Base-by-base conservation (phyloP, 37 sponge, comb jelly and placozoan genomes). In the Diacarnus erythraeanus region DNA sequence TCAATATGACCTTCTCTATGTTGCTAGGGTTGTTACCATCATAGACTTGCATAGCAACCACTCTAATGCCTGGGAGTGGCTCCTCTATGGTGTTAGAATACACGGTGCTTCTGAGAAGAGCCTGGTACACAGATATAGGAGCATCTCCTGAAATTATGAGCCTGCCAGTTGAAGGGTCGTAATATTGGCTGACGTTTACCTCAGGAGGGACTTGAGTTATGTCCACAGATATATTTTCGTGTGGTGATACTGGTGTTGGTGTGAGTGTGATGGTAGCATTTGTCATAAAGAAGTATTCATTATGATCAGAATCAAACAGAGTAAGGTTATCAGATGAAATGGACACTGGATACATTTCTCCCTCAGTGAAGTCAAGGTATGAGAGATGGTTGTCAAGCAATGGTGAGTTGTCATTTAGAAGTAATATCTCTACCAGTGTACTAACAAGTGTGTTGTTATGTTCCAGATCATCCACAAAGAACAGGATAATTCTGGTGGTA, bases 271-370 rank as follows among this genome's bases (percentile, higher is more conserved):
- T 64, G 2, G 70, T 84, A 42, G 86, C 90, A 38, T 74, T 72
- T 29, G 69, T 61, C 34, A 96, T 96, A 59, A 65, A 80, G 76
- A 92, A 96, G 84, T 64, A 96, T 31, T 87, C 90, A 29, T 92
- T 96, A 69, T 96, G 93, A 43, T 96, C 96, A 6, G 56, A 23
- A 60, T 96, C 96, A 23, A 84, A 78, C 18, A 96, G 82, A 21
- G 83, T 80, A 20, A 92, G 87, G 38, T 80, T 64, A 17, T 64
- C 64, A 3, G 91, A 76, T 22, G 69, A 76, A 31, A 89, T 42
- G 37, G 90, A 60, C 18, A 87, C 77, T 15, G 86, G 87, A 36
- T 51, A 60, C 0, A 61, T 25, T 0, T 61, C 60, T 3, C 71
- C 86, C 43, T 96, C 96, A 0, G 76, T 81, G 44, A 92, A 90